Evolutionary conservation across 2,113 vertebrate species (phyloP), one percentile per base, ranked within the genome.

Genomic region (Columba janthina): DNA sequence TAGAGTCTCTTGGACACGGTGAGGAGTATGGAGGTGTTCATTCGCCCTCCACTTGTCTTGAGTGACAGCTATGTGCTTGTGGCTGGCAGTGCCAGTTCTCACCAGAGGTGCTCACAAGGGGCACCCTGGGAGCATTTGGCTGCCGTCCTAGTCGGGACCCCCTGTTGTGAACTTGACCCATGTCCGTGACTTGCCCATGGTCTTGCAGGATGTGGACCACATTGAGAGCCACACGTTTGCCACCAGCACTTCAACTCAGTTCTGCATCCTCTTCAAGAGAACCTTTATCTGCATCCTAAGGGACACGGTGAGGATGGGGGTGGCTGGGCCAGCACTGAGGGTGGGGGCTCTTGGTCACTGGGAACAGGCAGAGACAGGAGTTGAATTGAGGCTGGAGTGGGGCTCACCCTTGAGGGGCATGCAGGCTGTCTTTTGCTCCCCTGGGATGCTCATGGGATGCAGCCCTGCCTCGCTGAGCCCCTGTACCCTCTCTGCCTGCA

Each of bases 211-310:
- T 10, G 97, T 98, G 85, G 99, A 99, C 57, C 98, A 98, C 67
- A 99, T 99, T 2, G 99, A 99, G 97, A 99, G 99, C 94, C 99
- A 98, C 93, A 99, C 98, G 0, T 99, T 99, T 87, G 99, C 99
- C 85, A 99, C 99, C 90, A 99, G 98, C 97, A 98, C 99, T 67
- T 97, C 99, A 61, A 99, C 98, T 26, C 99, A 99, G 97, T 99
- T 99, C 98, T 98, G 99, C 97, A 99, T 99, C 96, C 99, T 99
- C 96, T 99, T 99, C 98, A 99, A 98, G 97, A 98, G 99, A 95
- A 99, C 99, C 62, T 99, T 99, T 67, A 65, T 99, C 78, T 99
- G 98, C 61, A 99, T 99, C 98, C 98, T 99, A 81, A 98, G 99
- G 96, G 99, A 99, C 97, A 98, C 83, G 98, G 99, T 99, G 98